Base-by-base conservation (phyloP, 1,140 invertebrate species). In the Micrasema longulum region DNA sequence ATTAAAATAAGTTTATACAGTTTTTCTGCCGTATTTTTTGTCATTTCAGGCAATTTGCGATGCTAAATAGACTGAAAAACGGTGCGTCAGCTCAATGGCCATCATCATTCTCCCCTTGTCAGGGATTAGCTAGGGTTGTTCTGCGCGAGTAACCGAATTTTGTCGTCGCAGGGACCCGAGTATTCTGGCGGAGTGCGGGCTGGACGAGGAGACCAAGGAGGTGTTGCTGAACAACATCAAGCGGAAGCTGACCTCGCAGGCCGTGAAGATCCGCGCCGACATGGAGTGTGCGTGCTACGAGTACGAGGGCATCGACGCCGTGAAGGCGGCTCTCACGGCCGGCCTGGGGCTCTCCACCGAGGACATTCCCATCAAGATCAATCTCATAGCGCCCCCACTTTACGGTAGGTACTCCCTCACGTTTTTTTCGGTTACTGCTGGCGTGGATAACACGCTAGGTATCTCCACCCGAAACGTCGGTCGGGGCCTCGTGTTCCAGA, bases 301-400 rank as follows among this genome's bases (percentile, higher is more conserved):
- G 3, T 99, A 98, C 80, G 97, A 99, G 84, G 98, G 98, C 26
- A 98, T 99, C 77, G 97, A 99, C 88, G 98, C 98, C 41, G 97
- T 99, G 0, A 99, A 99, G 83, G 87, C 91, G 69, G 97, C 98
- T 0, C 84, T 99, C 2, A 93, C 91, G 82, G 89, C 94, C 80
- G 98, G 98, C 2, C 88, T 99, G n/a, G 91, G 92, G 55, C 87
- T 96, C 41, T 97, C 97, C 2, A 97, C 95, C 6, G 92, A 94
- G 78, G 94, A 96, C 74, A 90, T 99, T 84, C 96, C 96, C 6
- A 97, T 99, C 74, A 98, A 98, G 85, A 99, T 99, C 77, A 99
- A 99, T 86, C 85, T 99, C 55, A 99, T 99, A 81, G 98, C 98
- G 38, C 97, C 98, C 47, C 98, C 98, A 43, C 86, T 97, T 73